Base-by-base conservation (phyloP, 2,797 vertebrate species). In the Halcyon chelicuti region DNA sequence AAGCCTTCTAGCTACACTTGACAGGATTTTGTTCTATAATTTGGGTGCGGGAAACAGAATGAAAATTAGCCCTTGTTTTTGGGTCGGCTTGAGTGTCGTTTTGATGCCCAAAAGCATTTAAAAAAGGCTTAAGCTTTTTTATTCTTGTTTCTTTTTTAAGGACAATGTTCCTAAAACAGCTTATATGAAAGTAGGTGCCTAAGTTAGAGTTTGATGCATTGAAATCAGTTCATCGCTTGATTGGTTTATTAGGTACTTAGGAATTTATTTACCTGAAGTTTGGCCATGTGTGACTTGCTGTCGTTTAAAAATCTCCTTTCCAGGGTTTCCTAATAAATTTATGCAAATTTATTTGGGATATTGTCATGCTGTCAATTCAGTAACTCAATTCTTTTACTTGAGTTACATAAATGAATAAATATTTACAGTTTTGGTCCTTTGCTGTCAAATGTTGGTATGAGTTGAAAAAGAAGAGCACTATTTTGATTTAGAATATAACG, bases 211-310 rank as follows among this genome's bases (percentile, higher is more conserved):
- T 74, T 84, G n/a, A 67, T 77, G 31, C 25, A 74, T 40, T 88
- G 61, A 84, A 88, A 93, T 84, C 49, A 79, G 39, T 73, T 86
- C 84, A 74, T 91, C 58, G 14, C 58, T 73, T 87, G 65, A 81
- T 72, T 72, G 74, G 46, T 63, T 85, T 28, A 79, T 94, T 89
- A 82, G 46, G 29, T 85, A 85, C 28, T 87, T 78, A 51, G 1
- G 10, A 75, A 91, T 85, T 94, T 70, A 65, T 93, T 94, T 95
- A 63, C 51, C 40, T 51, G 31, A 92, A 68, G 52, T 92, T 92
- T 55, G 62, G 28, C 55, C 60, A 12, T 51, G 33, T 88, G 19
- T 85, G 51, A 85, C 77, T 87, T 88, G 19, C 35, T 91, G 74
- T 81, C 28, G 73, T 76, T 87, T 54, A 33, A 85, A 88, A 93